Evolutionary conservation across 2,113 vertebrate species (phyloP), one percentile per base, ranked within the genome.

Genomic region (Heterocephalus glaber): DNA sequence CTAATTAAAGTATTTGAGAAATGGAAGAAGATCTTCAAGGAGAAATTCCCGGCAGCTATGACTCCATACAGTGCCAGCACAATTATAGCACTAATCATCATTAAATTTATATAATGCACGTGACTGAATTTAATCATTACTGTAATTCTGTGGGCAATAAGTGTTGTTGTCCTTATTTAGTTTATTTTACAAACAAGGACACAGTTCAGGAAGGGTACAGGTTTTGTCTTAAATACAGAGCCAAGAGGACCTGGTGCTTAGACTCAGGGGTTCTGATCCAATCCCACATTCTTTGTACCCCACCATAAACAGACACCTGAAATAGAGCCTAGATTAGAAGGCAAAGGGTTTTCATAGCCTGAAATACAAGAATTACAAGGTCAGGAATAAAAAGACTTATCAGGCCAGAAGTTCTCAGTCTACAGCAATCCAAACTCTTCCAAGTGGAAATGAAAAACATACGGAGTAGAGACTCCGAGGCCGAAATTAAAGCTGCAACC

Each of bases 401-500:
- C 92, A 92, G n/a, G 38, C 60, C 72, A 79, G n/a, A 94, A 79
- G 41, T 66, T 88, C 66, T 83, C 56, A 61, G 94, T 83, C 72
- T 86, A 74, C 14, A 83, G 35, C 54, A 66, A 35, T 63, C 41
- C 28, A 49, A 63, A 81, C 20, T 77, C 44, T 83, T 95, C 63
- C 65, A 92, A 93, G 68, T 33, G 35, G 83, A 96, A 97, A 97
- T 97, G 83, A 93, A 93, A 97, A 97, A 80, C 93, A 96, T 24
- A 66, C 33, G 92, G 11, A 92, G 47, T 60, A 17, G 12, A 80
- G 85, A 58, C 35, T 82, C 41, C 41, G 24, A 82, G 66, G 86
- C 94, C 82, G n/a, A 96, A 96, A 54, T 12, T 61, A 92, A 97
- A 94, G 63, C 74, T 60, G 19, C 80, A 81, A 74, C 54, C 52